These are phyloP conservation scores for Clitarchus hookeri DNA, from an alignment of 2,888 invertebrate genomes.

Conservation along the genomic window DNA sequence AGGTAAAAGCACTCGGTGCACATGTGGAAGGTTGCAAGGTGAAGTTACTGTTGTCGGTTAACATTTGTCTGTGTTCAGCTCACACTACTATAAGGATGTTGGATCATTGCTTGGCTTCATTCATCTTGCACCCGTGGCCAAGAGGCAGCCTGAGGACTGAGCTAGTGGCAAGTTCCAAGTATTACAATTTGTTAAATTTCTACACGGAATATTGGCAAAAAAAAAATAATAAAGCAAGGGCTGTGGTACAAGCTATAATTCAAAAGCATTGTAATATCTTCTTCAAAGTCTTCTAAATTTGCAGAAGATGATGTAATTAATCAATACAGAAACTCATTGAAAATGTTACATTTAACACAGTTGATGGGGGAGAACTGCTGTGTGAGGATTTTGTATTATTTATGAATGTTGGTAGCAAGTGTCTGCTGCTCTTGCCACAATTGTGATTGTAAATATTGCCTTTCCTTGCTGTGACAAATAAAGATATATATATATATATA, in stretches of 20 bases:
- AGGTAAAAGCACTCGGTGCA: background rate
- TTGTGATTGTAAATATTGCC: constrained; percentile 14
- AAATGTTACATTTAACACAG: background rate
- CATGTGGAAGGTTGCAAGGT: background rate
- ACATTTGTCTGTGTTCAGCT: background rate
- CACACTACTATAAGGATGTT: background rate
- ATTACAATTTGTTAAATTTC: background rate
- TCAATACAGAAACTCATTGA: background rate
- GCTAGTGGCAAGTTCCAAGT: background rate
- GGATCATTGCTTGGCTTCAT: background rate
- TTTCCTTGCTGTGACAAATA: constrained; percentile 8
- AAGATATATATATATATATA: background rate
- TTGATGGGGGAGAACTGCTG: background rate
- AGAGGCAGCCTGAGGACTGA: constrained; percentile 1
- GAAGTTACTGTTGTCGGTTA: background rate
- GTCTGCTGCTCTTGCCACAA: background rate
- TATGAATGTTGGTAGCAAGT: background rate
- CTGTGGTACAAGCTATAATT: background rate
- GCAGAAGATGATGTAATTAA: background rate
- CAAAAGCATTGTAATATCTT: background rate
- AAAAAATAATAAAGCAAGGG: constrained; percentile 14
- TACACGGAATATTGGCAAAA: background rate
- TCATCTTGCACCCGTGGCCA: background rate
- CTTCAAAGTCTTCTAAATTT: background rate
- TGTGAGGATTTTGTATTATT: constrained; percentile 1